Conservation (phyloP, 2,797 vertebrate genomes). For the Uromys caudimaculatus region DNA sequence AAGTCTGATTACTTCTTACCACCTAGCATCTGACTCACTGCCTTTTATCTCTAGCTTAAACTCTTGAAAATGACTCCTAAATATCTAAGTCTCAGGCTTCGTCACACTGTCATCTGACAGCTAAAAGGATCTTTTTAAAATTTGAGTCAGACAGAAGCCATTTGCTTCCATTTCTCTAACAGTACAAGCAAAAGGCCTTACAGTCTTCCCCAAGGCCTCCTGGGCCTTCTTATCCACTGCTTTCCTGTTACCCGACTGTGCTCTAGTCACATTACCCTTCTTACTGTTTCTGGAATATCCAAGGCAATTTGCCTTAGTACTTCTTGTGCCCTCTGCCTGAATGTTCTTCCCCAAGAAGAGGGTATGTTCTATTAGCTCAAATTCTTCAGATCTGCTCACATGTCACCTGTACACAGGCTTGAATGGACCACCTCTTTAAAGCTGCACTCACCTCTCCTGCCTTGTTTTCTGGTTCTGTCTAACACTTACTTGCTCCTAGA, state of each 20-base stretch:
- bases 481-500: background rate
- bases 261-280: background rate
- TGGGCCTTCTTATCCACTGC: background rate
- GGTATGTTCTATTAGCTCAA: background rate
- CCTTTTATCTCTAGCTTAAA: background rate
- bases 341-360: background rate
- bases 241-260: background rate
- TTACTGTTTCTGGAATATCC: background rate
- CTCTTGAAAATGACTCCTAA: background rate
- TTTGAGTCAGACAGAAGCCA: background rate
- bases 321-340: background rate
- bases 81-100: background rate
- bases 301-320: background rate
- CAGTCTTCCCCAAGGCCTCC: background rate
- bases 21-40: background rate
- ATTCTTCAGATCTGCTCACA: slow-evolving; percentile 19
- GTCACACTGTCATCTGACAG: background rate
- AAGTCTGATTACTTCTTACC: background rate
- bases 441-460: background rate
- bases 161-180: background rate
- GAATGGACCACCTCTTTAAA: background rate
- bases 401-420: background rate
- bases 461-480: background rate
- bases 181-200: background rate
- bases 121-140: slow-evolving; percentile 10